Evolutionary conservation across 2,113 vertebrate species (phyloP).

Genomic region (Charina bottae): DNA sequence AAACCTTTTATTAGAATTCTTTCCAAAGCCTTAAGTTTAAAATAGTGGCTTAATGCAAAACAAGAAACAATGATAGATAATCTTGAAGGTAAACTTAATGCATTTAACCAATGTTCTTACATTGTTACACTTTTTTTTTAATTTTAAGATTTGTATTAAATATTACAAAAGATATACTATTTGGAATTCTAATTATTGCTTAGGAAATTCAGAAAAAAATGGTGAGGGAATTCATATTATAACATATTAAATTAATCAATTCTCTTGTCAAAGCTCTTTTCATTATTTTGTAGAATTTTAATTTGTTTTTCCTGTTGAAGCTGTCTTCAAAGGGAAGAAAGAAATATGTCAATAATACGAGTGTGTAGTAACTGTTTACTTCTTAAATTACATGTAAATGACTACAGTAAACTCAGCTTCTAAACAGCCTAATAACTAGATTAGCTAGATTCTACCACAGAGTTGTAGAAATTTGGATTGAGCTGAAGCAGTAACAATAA

Average conservation of each 20-base stretch:
- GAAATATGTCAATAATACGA: neutral
- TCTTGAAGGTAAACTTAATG: neutral
- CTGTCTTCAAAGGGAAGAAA: neutral
- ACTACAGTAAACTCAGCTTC: neutral
- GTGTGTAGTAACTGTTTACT: neutral
- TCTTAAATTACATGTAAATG: neutral
- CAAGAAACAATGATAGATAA: neutral
- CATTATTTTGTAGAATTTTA: neutral
- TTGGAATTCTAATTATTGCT: constrained; percentile 22
- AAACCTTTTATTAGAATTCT: neutral
- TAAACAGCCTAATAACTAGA: neutral
- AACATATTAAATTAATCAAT: neutral
- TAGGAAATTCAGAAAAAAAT: neutral
- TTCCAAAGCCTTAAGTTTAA: neutral
- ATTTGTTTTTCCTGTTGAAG: neutral
- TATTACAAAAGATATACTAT: neutral
- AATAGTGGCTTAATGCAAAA: neutral
- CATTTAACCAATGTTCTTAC: neutral
- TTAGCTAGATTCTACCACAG: neutral
- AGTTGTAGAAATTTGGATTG: neutral
- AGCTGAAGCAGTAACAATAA: neutral
- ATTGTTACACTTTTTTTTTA: neutral
- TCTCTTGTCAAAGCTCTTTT: neutral
- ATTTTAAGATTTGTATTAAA: neutral
- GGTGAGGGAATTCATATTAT: neutral